A percentile compares a stretch with the other conserved stretches of the same genome.
Conservation (phyloP, 2,888 invertebrate genomes). For the Cryptus armator region DNA sequence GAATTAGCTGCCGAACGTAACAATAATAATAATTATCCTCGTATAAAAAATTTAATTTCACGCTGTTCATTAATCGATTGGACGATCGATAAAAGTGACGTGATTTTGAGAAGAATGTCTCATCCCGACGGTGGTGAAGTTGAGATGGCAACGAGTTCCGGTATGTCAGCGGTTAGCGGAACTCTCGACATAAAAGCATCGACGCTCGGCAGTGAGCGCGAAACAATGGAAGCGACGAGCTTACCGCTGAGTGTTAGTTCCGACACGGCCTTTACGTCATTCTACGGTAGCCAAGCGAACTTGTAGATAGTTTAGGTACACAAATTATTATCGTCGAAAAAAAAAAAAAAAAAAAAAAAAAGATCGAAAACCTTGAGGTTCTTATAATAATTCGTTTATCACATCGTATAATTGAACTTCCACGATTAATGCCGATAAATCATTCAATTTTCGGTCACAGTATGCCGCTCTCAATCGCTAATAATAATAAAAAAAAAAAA, state of each 20-base stretch:
- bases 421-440: background rate
- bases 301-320: slow-evolving; percentile 69
- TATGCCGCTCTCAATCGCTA: background rate
- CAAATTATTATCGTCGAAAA: slow-evolving; percentile 38
- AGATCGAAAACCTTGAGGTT: background rate
- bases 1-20: too few species aligned
- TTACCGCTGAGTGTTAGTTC: slow-evolving; percentile 86
- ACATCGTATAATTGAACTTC: slow-evolving; percentile 1
- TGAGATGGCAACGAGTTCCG: slow-evolving; percentile 82
- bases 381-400: background rate
- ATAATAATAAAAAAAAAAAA: slow-evolving; percentile 9
- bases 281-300: slow-evolving; percentile 86
- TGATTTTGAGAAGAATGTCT: slow-evolving; percentile 83
- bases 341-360: background rate
- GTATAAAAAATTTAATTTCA: slow-evolving; percentile 6
- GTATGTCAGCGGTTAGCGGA: slow-evolving; percentile 82
- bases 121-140: slow-evolving; percentile 82
- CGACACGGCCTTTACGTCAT: slow-evolving; percentile 87
- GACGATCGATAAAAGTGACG: slow-evolving; percentile 74
- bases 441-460: background rate
- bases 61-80: slow-evolving; percentile 30
- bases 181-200: slow-evolving; percentile 85
- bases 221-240: slow-evolving; percentile 83
- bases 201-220: slow-evolving; percentile 84
- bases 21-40: too few species aligned